A percentile compares a stretch with the other conserved stretches of the same genome.
Conservation (phyloP, 2,797 vertebrate species). For the Anniella stebbinsi region DNA sequence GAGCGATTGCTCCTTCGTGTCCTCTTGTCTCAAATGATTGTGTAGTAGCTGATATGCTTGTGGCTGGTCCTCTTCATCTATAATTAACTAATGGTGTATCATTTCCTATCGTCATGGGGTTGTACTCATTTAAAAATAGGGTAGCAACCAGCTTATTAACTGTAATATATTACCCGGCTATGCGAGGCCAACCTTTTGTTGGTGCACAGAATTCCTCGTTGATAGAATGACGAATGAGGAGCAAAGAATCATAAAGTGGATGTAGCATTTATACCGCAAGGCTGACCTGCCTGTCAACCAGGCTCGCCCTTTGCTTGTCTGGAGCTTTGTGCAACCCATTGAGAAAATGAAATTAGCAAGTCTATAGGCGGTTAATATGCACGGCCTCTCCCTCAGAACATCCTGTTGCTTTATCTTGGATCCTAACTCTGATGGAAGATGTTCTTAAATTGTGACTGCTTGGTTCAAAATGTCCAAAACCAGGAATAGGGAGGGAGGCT, state of each 20-base stretch:
- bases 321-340: slow-evolving; percentile 26
- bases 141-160: slow-evolving; percentile 59
- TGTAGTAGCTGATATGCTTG: neutral
- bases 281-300: slow-evolving; percentile 44
- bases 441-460: neutral
- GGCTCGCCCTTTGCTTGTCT: neutral
- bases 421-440: slow-evolving; percentile 12
- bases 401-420: slow-evolving; percentile 37
- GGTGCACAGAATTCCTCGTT: slow-evolving; percentile 62
- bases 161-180: slow-evolving; percentile 59
- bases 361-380: slow-evolving; percentile 7
- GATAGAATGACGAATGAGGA: slow-evolving; percentile 65
- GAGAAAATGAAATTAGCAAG: slow-evolving; percentile 40
- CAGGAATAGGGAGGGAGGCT: neutral
- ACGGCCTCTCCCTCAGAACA: neutral
- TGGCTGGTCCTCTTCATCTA: slow-evolving; percentile 48
- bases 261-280: slow-evolving; percentile 22
- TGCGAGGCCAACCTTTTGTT: slow-evolving; percentile 61
- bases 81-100: slow-evolving; percentile 61
- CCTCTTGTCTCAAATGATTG: neutral
- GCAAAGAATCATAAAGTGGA: slow-evolving; percentile 54
- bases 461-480: slow-evolving; percentile 7
- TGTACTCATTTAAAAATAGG: slow-evolving; percentile 68
- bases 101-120: slow-evolving; percentile 47
- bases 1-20: neutral